Percentiles rank a stretch among this genome's conserved stretches.
These are phyloP conservation scores for Chelonus insularis DNA, from an alignment of 1,140 invertebrate genomes.

Conservation along the genomic window DNA sequence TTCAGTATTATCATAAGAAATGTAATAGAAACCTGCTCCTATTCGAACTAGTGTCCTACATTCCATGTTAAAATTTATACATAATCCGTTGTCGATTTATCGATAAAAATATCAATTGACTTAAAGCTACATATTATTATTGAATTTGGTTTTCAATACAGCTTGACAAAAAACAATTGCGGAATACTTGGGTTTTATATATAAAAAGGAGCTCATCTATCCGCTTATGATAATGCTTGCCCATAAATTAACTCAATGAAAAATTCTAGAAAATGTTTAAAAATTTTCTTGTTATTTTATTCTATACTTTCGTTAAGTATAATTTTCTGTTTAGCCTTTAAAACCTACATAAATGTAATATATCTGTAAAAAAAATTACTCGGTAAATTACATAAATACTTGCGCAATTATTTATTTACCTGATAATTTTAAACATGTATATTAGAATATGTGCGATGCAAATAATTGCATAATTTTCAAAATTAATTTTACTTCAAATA, in stretches of 20 bases:
- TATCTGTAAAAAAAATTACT: slow-evolving; percentile 1
- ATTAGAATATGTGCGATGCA: not conserved
- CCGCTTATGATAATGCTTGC: slow-evolving; percentile 9
- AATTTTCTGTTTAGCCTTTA: not conserved
- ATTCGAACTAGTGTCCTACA: slow-evolving; percentile 48
- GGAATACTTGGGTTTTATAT: not conserved
- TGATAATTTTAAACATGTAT: not conserved
- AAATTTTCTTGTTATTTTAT: not conserved
- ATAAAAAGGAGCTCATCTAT: slow-evolving; percentile 2
- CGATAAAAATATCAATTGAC: not conserved
- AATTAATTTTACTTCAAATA: too few relatives aligned
- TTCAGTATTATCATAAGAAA: slow-evolving; percentile 54
- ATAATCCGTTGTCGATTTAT: not conserved
- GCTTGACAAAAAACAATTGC: not conserved
- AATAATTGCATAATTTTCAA: too few relatives aligned
- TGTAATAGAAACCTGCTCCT: slow-evolving; percentile 34
- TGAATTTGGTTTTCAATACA: not conserved
- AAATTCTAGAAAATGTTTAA: not conserved
- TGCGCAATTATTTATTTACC: not conserved
- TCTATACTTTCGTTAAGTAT: not conserved
- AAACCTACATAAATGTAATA: slow-evolving; percentile 2
- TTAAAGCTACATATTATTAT: not conserved
- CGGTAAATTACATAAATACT: not conserved
- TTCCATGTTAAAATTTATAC: slow-evolving; percentile 47
- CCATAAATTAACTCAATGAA: not conserved